Base-by-base conservation (phyloP, 2,797 vertebrate genomes). In the Gallinago stenura region DNA sequence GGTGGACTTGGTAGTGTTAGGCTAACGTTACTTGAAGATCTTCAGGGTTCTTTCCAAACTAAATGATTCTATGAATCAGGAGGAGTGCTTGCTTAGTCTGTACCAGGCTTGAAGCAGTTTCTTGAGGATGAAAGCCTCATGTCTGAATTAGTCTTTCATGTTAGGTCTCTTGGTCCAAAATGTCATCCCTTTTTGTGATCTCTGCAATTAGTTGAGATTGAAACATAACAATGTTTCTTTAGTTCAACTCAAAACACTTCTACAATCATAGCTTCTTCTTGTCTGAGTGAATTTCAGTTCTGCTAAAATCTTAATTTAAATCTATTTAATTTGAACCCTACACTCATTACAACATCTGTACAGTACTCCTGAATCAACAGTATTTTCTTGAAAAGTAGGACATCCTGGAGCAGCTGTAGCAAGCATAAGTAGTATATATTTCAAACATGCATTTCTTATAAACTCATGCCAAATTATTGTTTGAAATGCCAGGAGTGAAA, bases 21-120 rank as follows among this genome's bases (percentile, higher is more conserved):
- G 35, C 39, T 61, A 61, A 19, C 1, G 11, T 7, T 37, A 62
- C 6, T 9, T 39, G 13, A 41, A 41, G 60, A 41, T 41, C 12
- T 41, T 41, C 39, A 62, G 7, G 60, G 37, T 41, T 17, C 25
- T 62, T 62, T 39, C 26, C 26, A 30, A 20, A 12, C 37, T 30
- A 41, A 41, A 62, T 41, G 8, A 30, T 62, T 62, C 37, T 41
- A 30, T 41, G 26, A 28, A 19, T 71, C n/a, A 19, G 48, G 31
- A 51, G 5, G 8, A 78, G 4, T 0, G 0, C 5, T 39, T 66
- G 6, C 35, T 65, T 70, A n/a, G 3, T 65, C 15, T 51, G 9
- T 30, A 24, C 7, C 1, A 0, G 0, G 5, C 10, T 69, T 80
- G 31, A 88, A 69, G 64, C 10, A 85, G 26, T 18, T 54, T 82